A percentile compares a stretch with the other conserved stretches of the same genome.
Conservation (phyloP, 2,113 vertebrate species). For the Campylomormyrus numenius region DNA sequence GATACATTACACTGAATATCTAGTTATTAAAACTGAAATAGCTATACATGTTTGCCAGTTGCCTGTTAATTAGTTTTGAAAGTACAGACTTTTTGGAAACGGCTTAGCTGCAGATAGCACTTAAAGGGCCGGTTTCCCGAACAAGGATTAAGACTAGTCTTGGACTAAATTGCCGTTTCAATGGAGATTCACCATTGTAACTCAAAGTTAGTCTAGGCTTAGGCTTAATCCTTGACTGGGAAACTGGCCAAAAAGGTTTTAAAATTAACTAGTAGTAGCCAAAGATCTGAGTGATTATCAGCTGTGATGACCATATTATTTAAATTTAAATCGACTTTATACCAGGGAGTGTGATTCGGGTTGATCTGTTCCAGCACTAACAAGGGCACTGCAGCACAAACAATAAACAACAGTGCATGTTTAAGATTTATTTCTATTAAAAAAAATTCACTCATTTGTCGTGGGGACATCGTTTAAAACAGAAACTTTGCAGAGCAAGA, state of each 20-base stretch:
- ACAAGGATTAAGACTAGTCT: too few relatives aligned
- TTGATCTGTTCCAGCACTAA: not conserved
- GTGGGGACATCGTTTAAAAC: not conserved
- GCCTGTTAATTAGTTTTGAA: not conserved
- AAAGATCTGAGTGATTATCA: not conserved
- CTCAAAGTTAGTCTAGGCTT: too few relatives aligned
- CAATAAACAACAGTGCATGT: not conserved
- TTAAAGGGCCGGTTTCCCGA: too few relatives aligned
- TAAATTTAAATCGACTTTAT: not conserved
- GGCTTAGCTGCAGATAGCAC: not conserved
- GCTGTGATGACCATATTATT: not conserved
- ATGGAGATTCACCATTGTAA: too few relatives aligned
- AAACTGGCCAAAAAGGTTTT: too few relatives aligned
- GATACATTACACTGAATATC: not conserved
- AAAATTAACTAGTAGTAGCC: not conserved
- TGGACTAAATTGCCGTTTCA: too few relatives aligned
- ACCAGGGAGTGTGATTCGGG: not conserved
- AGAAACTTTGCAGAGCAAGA: not conserved
- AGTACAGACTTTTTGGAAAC: not conserved
- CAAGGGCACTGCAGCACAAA: not conserved
- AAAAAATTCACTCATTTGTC: not conserved
- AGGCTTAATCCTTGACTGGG: too few relatives aligned
- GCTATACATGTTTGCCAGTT: not conserved
- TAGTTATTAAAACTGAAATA: not conserved
- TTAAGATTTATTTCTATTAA: not conserved